These are phyloP conservation scores for Sternarchorhynchus goeldii DNA, from an alignment of 2,797 vertebrate species.

Conservation along the genomic window DNA sequence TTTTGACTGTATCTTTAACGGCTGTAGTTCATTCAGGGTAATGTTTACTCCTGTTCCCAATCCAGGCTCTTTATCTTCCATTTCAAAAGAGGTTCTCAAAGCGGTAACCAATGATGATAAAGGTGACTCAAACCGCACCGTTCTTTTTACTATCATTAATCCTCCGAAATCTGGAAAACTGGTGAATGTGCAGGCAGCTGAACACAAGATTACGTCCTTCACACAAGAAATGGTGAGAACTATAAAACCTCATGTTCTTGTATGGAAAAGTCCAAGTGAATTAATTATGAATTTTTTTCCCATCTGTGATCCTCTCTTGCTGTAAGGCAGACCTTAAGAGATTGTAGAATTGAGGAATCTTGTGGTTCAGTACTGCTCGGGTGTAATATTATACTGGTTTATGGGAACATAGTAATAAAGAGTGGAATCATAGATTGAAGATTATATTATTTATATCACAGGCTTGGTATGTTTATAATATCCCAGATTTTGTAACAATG, in stretches of 20 bases:
- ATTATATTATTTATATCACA: no score
- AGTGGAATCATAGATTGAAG: slow-evolving; percentile 4
- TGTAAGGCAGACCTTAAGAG: slow-evolving; percentile 30
- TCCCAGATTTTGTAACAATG: no score
- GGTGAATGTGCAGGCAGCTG: slow-evolving; percentile 69
- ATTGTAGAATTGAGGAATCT: slow-evolving; percentile 3
- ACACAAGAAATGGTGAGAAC: slow-evolving; percentile 87
- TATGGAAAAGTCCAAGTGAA: slow-evolving; percentile 48
- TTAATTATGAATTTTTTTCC: slow-evolving; percentile 64
- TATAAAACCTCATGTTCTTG: slow-evolving; percentile 35
- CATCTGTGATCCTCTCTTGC: slow-evolving; percentile 35
- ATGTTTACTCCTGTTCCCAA: slow-evolving; percentile 28
- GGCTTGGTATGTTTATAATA: no score
- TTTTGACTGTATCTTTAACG: slow-evolving; percentile 33
- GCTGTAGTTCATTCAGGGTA: slow-evolving; percentile 23
- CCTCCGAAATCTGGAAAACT: slow-evolving; percentile 83
- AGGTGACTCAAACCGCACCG: slow-evolving; percentile 73
- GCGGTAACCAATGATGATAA: slow-evolving; percentile 84
- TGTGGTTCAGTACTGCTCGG: neutral
- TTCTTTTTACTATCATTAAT: slow-evolving; percentile 77
- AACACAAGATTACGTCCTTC: slow-evolving; percentile 78
- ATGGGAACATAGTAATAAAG: neutral
- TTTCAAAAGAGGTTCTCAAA: slow-evolving; percentile 78
- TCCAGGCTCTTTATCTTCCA: slow-evolving; percentile 76
- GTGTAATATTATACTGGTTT: neutral